These are phyloP conservation scores for Hipposideros armiger DNA, from an alignment of 2,113 vertebrate species.

Conservation along the genomic window DNA sequence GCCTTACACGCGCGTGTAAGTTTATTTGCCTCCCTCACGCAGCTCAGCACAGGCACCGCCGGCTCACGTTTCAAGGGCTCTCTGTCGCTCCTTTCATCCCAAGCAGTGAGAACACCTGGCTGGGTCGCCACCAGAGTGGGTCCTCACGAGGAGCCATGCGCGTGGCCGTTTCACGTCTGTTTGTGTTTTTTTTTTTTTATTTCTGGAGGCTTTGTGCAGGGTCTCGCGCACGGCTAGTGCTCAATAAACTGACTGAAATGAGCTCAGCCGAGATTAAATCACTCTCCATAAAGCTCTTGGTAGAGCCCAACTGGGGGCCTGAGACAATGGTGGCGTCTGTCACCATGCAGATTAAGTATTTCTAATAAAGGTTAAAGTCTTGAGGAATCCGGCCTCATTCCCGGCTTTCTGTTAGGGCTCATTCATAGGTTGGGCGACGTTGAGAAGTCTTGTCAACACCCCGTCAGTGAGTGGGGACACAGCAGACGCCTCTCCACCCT, in stretches of 20 bases:
- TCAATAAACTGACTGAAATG: fast-evolving
- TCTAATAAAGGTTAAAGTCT: background rate
- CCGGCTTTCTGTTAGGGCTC: background rate
- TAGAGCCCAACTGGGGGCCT: fast-evolving
- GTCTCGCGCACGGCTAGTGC: fast-evolving
- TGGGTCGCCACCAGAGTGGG: fast-evolving
- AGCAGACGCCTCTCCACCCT: background rate
- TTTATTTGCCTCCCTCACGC: too few species aligned
- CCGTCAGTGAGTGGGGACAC: fast-evolving
- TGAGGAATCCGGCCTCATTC: background rate
- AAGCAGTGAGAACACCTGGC: background rate
- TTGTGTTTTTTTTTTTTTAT: too few species aligned
- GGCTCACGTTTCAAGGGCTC: background rate
- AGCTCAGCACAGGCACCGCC: background rate
- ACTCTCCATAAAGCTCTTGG: fast-evolving
- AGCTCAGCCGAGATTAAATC: fast-evolving
- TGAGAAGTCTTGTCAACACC: slow-evolving; percentile 30
- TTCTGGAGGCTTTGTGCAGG: background rate
- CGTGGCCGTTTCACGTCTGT: fast-evolving
- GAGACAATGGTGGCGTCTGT: background rate
- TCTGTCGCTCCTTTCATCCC: background rate
- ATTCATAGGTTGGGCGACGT: background rate
- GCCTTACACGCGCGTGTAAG: background rate
- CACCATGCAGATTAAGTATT: background rate
- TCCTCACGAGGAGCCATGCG: fast-evolving